Evolutionary conservation across 2,113 vertebrate genomes (phyloP).

Genomic region (Eleginops maclovinus): DNA sequence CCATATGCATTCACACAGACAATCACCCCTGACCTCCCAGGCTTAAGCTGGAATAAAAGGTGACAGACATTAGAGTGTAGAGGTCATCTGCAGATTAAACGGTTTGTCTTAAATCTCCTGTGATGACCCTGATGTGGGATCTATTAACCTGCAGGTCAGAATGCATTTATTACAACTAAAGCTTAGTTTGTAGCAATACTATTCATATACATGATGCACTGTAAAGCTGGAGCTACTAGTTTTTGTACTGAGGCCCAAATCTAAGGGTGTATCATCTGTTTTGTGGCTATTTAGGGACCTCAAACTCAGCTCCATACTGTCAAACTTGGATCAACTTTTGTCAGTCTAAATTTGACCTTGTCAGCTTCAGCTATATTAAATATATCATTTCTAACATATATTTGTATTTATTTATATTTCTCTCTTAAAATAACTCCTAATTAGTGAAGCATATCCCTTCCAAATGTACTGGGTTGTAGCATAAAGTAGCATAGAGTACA

Average conservation of each 20-base stretch:
- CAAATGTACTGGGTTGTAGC: not conserved
- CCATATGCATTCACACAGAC: not conserved
- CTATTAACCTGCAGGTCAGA: constrained; percentile 18
- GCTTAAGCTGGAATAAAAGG: constrained; percentile 20
- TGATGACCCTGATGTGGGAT: not conserved
- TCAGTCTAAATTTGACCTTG: no score
- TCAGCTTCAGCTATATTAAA: no score
- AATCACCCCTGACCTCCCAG: constrained; percentile 23
- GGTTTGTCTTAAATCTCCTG: not conserved
- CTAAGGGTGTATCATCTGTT: no score
- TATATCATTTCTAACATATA: no score
- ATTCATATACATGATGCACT: no score
- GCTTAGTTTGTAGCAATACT: not conserved
- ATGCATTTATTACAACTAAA: not conserved
- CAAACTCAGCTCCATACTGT: no score
- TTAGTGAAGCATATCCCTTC: not conserved
- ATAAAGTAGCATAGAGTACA: not conserved
- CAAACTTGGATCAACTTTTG: no score
- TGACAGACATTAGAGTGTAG: constrained; percentile 36
- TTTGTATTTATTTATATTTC: no score
- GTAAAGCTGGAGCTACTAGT: not conserved
- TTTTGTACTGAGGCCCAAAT: no score
- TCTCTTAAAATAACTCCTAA: no score
- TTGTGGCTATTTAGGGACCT: no score
- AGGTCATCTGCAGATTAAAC: constrained; percentile 19